A percentile compares a stretch with the other conserved stretches of the same genome.
phyloP scores from a whole-genome alignment of 2,797 vertebrate genomes.

The Epinephelus malabaricus region DNA sequence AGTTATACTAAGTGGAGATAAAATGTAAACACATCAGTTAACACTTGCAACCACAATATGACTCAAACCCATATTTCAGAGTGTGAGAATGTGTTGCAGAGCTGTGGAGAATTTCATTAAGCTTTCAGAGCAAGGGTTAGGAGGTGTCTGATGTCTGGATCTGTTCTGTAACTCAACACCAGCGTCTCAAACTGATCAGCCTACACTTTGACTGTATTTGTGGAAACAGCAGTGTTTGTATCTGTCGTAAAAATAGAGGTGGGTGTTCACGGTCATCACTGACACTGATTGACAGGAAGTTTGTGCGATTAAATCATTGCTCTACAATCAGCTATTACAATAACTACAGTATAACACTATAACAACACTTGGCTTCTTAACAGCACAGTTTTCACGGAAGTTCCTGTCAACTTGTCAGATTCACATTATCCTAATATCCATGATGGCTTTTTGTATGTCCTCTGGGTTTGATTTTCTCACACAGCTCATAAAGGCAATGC shows the following conservation, averaged over 20 bases:
- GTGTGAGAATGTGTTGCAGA: neutral
- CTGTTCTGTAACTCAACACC: slow-evolving; percentile 33
- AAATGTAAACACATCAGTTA: too few relatives aligned
- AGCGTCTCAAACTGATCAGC: neutral
- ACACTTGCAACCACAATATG: too few relatives aligned
- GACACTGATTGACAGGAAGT: neutral
- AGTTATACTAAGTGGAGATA: too few relatives aligned
- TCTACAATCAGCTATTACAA: neutral
- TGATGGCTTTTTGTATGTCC: neutral
- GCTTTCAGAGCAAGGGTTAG: slow-evolving; percentile 15
- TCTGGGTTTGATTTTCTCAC: neutral
- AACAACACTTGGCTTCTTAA: neutral
- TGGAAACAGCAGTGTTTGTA: neutral
- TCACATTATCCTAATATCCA: neutral
- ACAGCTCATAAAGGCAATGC: neutral
- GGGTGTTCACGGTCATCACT: neutral
- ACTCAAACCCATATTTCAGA: slow-evolving; percentile 1
- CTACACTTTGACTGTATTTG: neutral
- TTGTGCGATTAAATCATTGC: neutral
- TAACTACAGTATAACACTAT: neutral
- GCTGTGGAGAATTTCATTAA: slow-evolving; percentile 18
- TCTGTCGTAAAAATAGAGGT: neutral
- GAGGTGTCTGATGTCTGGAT: slow-evolving; percentile 45
- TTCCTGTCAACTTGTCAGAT: neutral
- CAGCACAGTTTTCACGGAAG: neutral